Percentiles rank a stretch among this genome's conserved stretches.
Conservation (phyloP, 2,797 vertebrate species). For the Hyperoplus immaculatus region DNA sequence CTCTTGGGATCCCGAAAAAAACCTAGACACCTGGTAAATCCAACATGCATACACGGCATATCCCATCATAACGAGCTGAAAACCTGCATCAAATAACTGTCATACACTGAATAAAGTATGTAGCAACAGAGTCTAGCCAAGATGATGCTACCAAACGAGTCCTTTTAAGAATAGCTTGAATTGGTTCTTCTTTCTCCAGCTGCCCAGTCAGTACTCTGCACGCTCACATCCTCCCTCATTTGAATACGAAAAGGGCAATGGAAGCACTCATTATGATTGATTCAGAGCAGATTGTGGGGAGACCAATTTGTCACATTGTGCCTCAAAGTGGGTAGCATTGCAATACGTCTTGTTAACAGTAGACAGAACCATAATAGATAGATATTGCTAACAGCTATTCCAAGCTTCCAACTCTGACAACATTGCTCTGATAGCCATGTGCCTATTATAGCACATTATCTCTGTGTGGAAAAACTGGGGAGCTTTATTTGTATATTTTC, state of each 20-base stretch:
- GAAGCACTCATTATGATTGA: constrained; percentile 71
- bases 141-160: constrained; percentile 23
- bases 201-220: constrained; percentile 26
- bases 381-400: constrained; percentile 11
- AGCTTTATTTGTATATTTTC: neutral
- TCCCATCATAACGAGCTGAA: neutral
- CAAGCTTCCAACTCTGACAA: neutral
- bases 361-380: constrained; percentile 26
- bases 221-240: constrained; percentile 62
- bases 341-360: constrained; percentile 41
- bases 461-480: neutral
- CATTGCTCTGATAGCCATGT: neutral
- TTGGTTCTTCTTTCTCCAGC: constrained; percentile 23
- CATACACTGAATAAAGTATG: neutral
- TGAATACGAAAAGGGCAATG: constrained; percentile 72
- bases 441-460: neutral
- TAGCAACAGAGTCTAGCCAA: neutral
- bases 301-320: constrained; percentile 55
- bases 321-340: constrained; percentile 20
- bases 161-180: constrained; percentile 32
- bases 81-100: constrained; percentile 5
- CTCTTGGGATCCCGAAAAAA: no score
- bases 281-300: constrained; percentile 55
- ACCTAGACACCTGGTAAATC: neutral
- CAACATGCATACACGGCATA: neutral